These are phyloP conservation scores for Marcusenius ussheri DNA, from an alignment of 2,113 vertebrate species.

Conservation along the genomic window DNA sequence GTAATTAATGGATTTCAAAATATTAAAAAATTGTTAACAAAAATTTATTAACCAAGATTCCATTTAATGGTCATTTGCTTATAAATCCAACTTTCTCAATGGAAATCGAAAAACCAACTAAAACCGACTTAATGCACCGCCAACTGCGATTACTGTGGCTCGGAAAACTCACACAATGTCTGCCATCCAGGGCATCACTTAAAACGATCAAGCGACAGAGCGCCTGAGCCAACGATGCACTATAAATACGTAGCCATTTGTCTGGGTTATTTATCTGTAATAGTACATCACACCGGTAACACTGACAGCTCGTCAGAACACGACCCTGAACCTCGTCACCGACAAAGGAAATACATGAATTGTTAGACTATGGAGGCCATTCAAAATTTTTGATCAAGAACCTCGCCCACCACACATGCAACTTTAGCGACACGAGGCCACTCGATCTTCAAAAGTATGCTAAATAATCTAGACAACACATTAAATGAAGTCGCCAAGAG, in stretches of 20 bases:
- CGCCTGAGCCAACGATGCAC: background rate
- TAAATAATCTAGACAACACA: background rate
- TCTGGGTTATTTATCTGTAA: background rate
- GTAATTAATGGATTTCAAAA: background rate
- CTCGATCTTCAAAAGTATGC: background rate
- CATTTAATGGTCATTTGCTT: background rate
- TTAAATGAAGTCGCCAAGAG: background rate
- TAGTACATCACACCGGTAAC: background rate
- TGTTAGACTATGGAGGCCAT: background rate
- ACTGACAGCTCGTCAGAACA: background rate
- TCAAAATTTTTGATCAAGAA: background rate
- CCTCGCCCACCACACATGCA: background rate
- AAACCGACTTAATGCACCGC: background rate
- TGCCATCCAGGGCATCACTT: background rate
- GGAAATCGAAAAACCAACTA: background rate
- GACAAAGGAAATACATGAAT: background rate
- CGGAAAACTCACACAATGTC: background rate
- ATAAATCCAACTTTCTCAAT: background rate
- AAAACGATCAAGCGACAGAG: background rate
- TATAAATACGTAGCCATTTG: background rate
- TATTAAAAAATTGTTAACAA: background rate
- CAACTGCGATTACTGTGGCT: background rate
- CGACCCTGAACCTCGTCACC: background rate
- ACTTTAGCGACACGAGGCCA: background rate
- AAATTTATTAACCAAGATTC: background rate